Conservation (phyloP, 2,797 vertebrate genomes). For the Gambusia yucatana region DNA sequence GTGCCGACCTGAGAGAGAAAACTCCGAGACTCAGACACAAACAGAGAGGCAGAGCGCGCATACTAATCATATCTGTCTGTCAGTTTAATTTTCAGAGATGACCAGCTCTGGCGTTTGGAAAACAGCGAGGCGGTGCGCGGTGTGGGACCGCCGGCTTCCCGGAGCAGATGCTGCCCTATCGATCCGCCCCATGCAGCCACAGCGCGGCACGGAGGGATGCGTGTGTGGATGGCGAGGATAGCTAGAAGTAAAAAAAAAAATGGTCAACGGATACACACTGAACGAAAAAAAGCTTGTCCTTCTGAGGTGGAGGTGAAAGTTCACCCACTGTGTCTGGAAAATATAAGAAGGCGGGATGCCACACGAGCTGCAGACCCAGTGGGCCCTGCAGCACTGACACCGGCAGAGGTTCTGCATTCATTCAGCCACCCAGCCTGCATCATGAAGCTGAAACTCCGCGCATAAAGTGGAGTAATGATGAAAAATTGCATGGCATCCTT, state of each 20-base stretch:
- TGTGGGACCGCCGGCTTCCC: constrained; percentile 81
- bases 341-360: constrained; percentile 59
- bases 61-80: constrained; percentile 81
- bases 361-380: constrained; percentile 43
- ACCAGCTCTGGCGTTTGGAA: constrained; percentile 79
- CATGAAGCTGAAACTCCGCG: not conserved
- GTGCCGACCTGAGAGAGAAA: constrained; percentile 27
- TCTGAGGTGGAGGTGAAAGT: constrained; percentile 80
- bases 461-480: not conserved
- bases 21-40: constrained; percentile 33
- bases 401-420: constrained; percentile 5
- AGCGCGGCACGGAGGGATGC: constrained; percentile 57
- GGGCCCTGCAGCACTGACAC: constrained; percentile 18
- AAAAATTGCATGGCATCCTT: constrained; percentile 2
- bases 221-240: constrained; percentile 60
- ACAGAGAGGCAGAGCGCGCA: constrained; percentile 64
- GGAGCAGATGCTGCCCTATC: constrained; percentile 85
- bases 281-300: constrained; percentile 63
- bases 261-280: constrained; percentile 72
- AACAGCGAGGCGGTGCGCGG: constrained; percentile 69
- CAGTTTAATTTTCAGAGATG: constrained; percentile 85
- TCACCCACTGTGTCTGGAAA: constrained; percentile 77
- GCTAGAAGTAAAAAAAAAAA: constrained; percentile 74
- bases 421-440: not conserved
- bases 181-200: constrained; percentile 71